Base-by-base conservation (phyloP, 2,797 vertebrate species). In the Anabacerthia variegaticeps region DNA sequence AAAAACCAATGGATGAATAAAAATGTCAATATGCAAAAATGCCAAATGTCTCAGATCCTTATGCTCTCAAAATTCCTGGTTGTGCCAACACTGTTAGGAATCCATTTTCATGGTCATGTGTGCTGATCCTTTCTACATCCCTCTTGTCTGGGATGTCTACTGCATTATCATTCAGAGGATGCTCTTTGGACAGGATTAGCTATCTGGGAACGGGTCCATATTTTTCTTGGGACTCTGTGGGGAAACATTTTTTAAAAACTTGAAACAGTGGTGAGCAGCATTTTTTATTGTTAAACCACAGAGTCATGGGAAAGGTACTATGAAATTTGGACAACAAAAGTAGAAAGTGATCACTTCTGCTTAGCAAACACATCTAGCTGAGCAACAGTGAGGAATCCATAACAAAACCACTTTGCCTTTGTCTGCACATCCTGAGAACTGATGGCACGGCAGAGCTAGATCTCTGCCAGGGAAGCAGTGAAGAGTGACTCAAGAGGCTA, bases 401-500 rank as follows among this genome's bases (percentile, higher is more conserved):
- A 79, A 55, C 51, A 75, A 76, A 95, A 13, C 6, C 41, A 51
- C 36, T 90, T 69, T 90, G 48, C 74, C 22, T 81, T 75, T 58
- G 66, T 80, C 63, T 88, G 85, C 62, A 71, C 24, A 74, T 41
- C 46, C 34, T 1, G 12, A 44, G 80, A 87, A 68, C n/a, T 71
- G 65, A 87, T 61, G 77, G 90, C 84, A 89, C 2, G 1, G 88
- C 84, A 89, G 83, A 89, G 49, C 24, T 44, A 89, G 88, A 63
- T 51, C 68, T 87, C 81, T 93, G 89, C 92, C 92, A 95, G 55
- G 37, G 68, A 89, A 80, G 81, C 92, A 89, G 41, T 68, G 68
- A 92, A 80, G 86, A 65, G 94, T 71, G 84, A 89, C 91, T 87
- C 56, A 75, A 72, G 86, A 94, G 86, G 44, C 84, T 83, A 51